Evolutionary conservation across 2,113 vertebrate species (phyloP), one percentile per base, ranked within the genome.

Genomic region (Phyllostomus hastatus): DNA sequence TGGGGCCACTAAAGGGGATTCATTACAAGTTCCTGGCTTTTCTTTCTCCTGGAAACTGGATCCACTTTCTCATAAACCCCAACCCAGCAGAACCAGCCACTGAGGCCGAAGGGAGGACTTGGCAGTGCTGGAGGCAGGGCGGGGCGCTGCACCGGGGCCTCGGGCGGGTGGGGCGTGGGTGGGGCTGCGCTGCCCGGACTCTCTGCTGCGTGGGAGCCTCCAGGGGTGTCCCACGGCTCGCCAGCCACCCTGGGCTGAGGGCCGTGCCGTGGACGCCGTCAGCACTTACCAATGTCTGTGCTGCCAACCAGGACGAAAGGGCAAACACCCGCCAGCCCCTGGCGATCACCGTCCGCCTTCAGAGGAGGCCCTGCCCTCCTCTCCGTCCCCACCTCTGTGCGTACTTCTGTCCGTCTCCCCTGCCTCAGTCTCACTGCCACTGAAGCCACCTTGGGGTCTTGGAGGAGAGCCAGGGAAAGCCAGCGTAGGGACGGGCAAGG

Each of bases 281-380:
- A 26, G 19, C n/a, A 9, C 20, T 59, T 22, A 59, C 8, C 70
- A 50, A 20, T n/a, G 61, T 20, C 12, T 57, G n/a, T 50, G 41
- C 46, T 41, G 31, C 52, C 17, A 26, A 75, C 41, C 43, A 41
- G 67, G 43, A 7, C 35, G 31, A 57, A 48, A 67, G 70, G 1
- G 24, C 57, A 54, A 78, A 59, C 26, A 16, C 50, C 46, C 59
- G 12, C 38, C 16, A 16, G n/a, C 4, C n/a, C 0, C 33, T 67
- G 1, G 9, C 4, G 19, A 78, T 54, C 48, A 46, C 1, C 33
- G 35, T 5, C 33, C 7, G 2, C 78, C 35, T 4, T 59, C 4
- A 8, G 48, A 2, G 31, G 28, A 4, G 2, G 41, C 0, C 31
- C 12, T 0, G 12, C 31, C 16, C 7, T 41, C 57, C 6, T 31